Evolutionary conservation across 2,113 vertebrate genomes (phyloP).

Genomic region (Ursus arctos): DNA sequence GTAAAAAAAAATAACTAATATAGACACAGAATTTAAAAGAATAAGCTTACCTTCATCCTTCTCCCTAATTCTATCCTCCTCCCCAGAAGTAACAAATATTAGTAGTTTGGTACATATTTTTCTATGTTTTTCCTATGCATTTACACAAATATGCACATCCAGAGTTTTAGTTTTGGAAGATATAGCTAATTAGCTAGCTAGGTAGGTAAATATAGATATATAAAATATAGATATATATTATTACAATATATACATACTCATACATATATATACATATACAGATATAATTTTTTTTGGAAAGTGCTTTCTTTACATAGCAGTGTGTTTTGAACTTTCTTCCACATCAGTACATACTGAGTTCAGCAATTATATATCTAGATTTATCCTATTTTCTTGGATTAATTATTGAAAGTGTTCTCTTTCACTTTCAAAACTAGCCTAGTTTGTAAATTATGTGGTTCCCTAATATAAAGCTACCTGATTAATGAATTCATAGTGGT

Average conservation of each 20-base stretch:
- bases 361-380: neutral
- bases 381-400: neutral
- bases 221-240: neutral
- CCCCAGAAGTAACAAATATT: neutral
- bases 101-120: neutral
- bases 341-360: neutral
- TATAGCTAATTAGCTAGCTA: neutral
- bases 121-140: neutral
- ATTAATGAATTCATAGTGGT: slow-evolving; percentile 21
- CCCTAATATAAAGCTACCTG: slow-evolving; percentile 2
- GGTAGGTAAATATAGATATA: too few species aligned
- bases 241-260: neutral
- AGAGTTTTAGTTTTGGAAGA: neutral
- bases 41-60: neutral
- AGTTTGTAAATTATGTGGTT: neutral
- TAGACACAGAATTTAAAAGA: neutral
- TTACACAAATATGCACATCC: neutral
- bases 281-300: neutral
- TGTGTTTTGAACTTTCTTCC: neutral
- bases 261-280: neutral
- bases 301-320: neutral
- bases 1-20: neutral
- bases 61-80: neutral
- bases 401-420: neutral
- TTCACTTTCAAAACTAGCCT: slow-evolving; percentile 31